Conservation (phyloP, 2,888 invertebrate genomes). For the Eudasyphora cyanicolor region DNA sequence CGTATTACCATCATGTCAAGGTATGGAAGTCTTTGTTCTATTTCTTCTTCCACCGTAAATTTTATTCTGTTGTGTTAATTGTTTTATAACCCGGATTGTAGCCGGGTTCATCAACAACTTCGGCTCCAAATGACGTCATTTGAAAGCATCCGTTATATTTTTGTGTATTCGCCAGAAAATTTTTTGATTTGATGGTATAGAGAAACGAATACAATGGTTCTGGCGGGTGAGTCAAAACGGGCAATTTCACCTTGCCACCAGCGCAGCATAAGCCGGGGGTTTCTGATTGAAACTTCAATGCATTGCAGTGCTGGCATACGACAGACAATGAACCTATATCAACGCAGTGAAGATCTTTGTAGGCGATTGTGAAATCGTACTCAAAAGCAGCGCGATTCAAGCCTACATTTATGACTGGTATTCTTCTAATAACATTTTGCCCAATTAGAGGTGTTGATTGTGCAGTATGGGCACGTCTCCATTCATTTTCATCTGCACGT, state of each 20-base stretch:
- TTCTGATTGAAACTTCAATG: slow-evolving; percentile 38
- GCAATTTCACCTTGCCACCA: background rate
- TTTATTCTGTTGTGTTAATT: no score
- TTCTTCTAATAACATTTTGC: background rate
- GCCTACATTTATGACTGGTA: slow-evolving; percentile 1
- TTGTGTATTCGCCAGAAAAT: slow-evolving; percentile 73
- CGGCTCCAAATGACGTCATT: slow-evolving; percentile 74
- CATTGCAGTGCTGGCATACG: slow-evolving; percentile 56
- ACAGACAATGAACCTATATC: slow-evolving; percentile 49
- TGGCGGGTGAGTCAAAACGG: background rate
- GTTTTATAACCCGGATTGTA: slow-evolving; percentile 69
- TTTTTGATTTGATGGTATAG: slow-evolving; percentile 40
- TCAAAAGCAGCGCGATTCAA: no score
- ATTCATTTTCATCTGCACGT: background rate
- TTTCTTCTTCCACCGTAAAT: no score
- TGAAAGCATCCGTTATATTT: slow-evolving; percentile 70
- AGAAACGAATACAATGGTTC: no score
- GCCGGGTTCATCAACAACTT: slow-evolving; percentile 70
- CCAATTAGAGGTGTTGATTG: background rate
- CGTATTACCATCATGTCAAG: no score
- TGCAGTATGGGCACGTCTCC: background rate
- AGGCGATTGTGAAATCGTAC: no score
- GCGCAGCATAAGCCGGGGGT: background rate
- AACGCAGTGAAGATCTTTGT: slow-evolving; percentile 27
- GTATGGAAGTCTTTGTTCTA: no score